Evolutionary conservation across 1,140 invertebrate genomes (phyloP).

Genomic region (Lepidostoma basale): DNA sequence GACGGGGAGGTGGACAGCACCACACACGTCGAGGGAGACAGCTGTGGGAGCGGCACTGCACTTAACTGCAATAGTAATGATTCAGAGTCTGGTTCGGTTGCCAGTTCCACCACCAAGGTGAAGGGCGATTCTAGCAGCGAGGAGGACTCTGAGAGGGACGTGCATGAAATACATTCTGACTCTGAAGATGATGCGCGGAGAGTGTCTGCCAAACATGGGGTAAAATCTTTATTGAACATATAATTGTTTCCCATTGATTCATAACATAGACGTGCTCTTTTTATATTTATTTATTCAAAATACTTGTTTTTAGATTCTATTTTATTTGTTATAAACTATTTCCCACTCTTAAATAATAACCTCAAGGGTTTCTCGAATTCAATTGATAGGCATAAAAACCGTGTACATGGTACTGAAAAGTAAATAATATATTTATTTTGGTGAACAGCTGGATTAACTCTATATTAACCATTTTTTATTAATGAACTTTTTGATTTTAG

Average conservation of each 20-base stretch:
- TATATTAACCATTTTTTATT: constrained; percentile 7
- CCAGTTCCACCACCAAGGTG: constrained; percentile 27
- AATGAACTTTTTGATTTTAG: constrained; percentile 18
- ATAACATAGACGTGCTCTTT: too few relatives aligned
- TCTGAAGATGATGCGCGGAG: constrained; percentile 32
- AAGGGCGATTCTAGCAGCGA: constrained; percentile 33
- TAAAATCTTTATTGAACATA: not conserved
- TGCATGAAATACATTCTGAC: constrained; percentile 41
- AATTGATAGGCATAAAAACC: too few relatives aligned
- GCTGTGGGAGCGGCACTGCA: constrained; percentile 23
- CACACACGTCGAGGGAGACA: constrained; percentile 18
- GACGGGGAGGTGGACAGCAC: constrained; percentile 35
- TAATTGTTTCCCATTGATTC: not conserved
- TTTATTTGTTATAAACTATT: too few relatives aligned
- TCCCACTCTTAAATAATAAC: too few relatives aligned
- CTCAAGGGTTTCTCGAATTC: too few relatives aligned
- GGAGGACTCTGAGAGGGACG: constrained; percentile 24
- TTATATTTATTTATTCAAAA: too few relatives aligned
- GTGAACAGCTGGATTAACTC: too few relatives aligned
- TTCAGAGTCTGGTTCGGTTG: constrained; percentile 17
- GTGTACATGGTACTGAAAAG: too few relatives aligned
- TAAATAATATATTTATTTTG: too few relatives aligned
- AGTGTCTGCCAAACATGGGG: not conserved
- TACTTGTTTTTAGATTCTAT: too few relatives aligned
- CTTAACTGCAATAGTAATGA: constrained; percentile 6